Evolutionary conservation across 2,797 vertebrate species (phyloP), one percentile per base, ranked within the genome.

Genomic region (Emys orbicularis): DNA sequence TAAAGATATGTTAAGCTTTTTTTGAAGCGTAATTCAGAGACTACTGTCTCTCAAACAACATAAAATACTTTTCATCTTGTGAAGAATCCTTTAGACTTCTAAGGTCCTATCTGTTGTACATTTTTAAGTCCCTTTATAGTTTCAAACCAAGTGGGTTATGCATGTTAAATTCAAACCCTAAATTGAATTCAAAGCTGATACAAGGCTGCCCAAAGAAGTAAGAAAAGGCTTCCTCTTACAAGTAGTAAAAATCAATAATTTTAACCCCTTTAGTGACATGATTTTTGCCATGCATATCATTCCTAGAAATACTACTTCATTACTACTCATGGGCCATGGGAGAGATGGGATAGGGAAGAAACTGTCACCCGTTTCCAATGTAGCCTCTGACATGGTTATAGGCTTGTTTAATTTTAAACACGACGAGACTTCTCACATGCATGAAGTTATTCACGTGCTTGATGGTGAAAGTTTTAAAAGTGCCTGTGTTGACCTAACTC

Each of bases 51-150:
- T 96, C 96, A 97, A 97, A 96, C 92, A 97, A 96, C 95, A 96
- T 97, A 96, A 97, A 97, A 95, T 93, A 95, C 95, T 96, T 97
- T 97, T 97, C 95, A 97, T 97, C 96, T 96, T 95, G 89, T 95
- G 95, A 97, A 97, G 95, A 81, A 95, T 95, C 68, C 93, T 97
- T 97, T 97, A 97, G 92, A 96, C 93, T 97, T 97, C 96, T 96
- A 77, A 97, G 90, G 94, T 97, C 89, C 96, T 97, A 95, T 97
- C 92, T 97, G 94, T 92, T 97, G 93, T 97, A 97, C 97, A 97
- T 97, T 96, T 97, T 96, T 97, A 96, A 97, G 95, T 97, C 95
- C 93, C 95, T 97, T 97, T 97, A 97, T 96, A 95, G 94, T 95
- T 97, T 94, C 94, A 96, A 93, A 93, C 94, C 89, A 93, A 97